Evolutionary conservation across 1,140 invertebrate genomes (phyloP).

Genomic region (honey bee (Apis mellifera)): DNA sequence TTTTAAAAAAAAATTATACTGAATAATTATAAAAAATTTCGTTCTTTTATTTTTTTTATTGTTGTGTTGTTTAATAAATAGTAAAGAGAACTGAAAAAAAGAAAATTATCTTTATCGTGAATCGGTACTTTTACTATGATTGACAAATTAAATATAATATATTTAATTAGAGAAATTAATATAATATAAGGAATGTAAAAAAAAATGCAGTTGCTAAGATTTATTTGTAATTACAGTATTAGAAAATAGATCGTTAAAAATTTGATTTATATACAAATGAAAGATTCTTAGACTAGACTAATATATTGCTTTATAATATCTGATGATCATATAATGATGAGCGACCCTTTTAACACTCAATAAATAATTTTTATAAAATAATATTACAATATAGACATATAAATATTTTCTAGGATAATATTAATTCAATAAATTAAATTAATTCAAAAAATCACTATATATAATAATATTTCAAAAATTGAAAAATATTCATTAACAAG

Average conservation of each 20-base stretch:
- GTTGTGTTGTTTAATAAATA: not conserved
- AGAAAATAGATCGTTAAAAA: conserved; percentile 29
- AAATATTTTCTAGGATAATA: not conserved
- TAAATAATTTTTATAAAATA: not conserved
- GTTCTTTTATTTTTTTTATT: too few relatives aligned
- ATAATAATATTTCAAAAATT: not conserved
- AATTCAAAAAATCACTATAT: not conserved
- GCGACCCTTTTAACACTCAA: conserved; percentile 36
- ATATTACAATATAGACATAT: not conserved
- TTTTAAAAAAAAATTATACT: too few relatives aligned
- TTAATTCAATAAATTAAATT: too few relatives aligned
- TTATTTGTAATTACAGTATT: conserved; percentile 21
- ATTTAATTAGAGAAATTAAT: not conserved
- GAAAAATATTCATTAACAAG: not conserved
- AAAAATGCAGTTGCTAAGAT: conserved; percentile 11
- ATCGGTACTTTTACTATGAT: conserved; percentile 17
- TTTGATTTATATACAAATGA: conserved; percentile 30
- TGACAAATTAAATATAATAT: not conserved
- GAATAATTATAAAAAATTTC: too few relatives aligned
- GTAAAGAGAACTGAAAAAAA: not conserved
- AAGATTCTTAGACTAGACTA: conserved; percentile 42
- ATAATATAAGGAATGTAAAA: conserved; percentile 3
- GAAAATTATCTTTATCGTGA: conserved; percentile 26
- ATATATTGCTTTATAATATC: conserved; percentile 14
- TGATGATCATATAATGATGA: not conserved